Percentiles rank a stretch among this genome's conserved stretches.
phyloP scores from a whole-genome alignment of 2,113 vertebrate species.

The Martes martes region DNA sequence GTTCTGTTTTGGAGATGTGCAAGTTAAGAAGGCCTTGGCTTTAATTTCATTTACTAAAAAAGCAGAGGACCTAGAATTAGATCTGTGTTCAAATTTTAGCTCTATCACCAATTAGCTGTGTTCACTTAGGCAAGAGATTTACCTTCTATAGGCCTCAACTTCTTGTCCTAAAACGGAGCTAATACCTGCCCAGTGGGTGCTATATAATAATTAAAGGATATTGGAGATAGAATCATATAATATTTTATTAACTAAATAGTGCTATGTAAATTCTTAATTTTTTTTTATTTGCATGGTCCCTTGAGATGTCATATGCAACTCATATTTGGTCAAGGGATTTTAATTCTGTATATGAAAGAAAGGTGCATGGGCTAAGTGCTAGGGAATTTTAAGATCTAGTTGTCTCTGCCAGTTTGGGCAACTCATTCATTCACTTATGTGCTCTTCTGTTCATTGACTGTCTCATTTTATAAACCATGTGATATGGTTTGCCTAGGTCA shows the following conservation, averaged over 20 bases:
- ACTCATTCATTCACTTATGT: not conserved
- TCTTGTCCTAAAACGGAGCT: not conserved
- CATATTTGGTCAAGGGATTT: not conserved
- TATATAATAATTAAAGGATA: not conserved
- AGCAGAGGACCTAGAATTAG: not conserved
- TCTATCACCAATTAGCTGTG: not conserved
- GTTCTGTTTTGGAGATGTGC: not conserved
- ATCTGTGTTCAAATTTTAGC: not conserved
- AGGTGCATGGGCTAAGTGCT: not conserved
- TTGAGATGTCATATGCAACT: not conserved
- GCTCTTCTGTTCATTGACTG: not conserved
- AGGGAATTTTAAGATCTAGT: not conserved
- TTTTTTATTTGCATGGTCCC: not conserved
- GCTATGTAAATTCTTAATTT: not conserved
- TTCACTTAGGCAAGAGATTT: not conserved
- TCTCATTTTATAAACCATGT: not conserved
- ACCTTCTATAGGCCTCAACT: not conserved
- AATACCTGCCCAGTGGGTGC: not conserved
- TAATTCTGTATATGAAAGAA: not conserved
- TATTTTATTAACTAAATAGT: not conserved
- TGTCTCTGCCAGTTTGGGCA: not conserved
- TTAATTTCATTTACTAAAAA: not conserved
- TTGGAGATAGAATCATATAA: not conserved
- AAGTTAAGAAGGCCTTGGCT: not conserved
- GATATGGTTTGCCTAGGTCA: not conserved